phyloP scores from a whole-genome alignment of 2,888 invertebrate species.

The Cotesia congregata region DNA sequence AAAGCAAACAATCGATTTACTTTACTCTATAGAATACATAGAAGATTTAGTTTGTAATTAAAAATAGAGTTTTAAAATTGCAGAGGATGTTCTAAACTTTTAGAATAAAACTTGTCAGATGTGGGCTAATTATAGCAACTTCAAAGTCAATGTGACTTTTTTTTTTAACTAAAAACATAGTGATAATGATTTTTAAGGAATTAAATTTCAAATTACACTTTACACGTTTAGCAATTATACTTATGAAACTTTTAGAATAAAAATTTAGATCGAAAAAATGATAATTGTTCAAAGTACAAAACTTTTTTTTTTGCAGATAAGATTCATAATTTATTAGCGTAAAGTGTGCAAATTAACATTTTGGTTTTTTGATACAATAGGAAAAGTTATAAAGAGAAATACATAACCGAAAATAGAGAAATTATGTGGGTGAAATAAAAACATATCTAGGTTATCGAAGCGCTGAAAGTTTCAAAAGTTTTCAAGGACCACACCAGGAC shows the following conservation, averaged over 20 bases:
- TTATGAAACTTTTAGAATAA: too few relatives aligned
- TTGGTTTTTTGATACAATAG: background rate
- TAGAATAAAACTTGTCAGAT: background rate
- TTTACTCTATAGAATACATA: background rate
- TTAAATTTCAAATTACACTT: background rate
- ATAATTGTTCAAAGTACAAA: background rate
- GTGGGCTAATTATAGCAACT: background rate
- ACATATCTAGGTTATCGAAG: slow-evolving; percentile 13
- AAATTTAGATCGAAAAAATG: background rate
- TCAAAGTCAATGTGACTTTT: background rate
- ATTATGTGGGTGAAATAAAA: slow-evolving; percentile 6
- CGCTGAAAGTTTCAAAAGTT: slow-evolving; percentile 13
- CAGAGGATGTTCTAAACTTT: background rate
- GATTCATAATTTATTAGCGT: background rate
- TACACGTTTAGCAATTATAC: background rate
- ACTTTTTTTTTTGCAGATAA: background rate
- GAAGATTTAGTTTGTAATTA: background rate
- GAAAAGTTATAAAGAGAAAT: background rate
- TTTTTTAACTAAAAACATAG: background rate
- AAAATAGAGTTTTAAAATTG: background rate
- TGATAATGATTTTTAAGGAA: background rate
- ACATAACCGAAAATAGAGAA: background rate
- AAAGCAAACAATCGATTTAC: background rate
- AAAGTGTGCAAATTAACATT: background rate
- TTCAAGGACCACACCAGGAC: slow-evolving; percentile 16